Conservation (phyloP, 2,888 invertebrate species). For the Clostera curtula region DNA sequence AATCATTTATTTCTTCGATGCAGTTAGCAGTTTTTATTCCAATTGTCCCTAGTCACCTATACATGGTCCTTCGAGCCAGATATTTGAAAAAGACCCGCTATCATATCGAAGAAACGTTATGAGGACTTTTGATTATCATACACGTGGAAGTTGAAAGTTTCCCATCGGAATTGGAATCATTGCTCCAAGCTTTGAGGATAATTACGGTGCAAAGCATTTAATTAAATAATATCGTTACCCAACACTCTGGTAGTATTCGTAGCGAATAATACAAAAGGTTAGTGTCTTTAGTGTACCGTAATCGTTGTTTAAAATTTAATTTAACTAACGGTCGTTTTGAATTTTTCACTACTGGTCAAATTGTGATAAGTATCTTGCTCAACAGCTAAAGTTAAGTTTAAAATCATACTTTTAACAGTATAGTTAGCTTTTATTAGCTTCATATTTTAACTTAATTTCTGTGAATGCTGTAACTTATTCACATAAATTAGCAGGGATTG, state of each 20-base stretch:
- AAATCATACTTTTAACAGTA: background rate
- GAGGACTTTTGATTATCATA: no score
- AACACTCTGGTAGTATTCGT: background rate
- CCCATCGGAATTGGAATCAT: no score
- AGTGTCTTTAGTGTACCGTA: background rate
- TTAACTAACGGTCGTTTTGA: background rate
- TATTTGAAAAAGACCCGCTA: no score
- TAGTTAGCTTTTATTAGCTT: background rate
- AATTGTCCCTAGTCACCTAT: no score
- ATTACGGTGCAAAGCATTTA: background rate
- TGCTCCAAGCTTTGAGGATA: no score
- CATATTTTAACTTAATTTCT: background rate
- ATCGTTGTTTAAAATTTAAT: background rate
- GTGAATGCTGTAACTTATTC: background rate
- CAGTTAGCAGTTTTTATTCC: no score
- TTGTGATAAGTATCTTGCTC: background rate
- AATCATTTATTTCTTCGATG: no score
- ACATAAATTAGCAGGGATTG: background rate
- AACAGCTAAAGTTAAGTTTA: background rate
- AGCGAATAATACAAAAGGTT: background rate
- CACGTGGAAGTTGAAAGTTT: no score
- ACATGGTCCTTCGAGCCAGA: no score
- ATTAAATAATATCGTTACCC: background rate
- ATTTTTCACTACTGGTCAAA: background rate
- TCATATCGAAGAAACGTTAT: no score